phyloP scores from a whole-genome alignment of 2,797 vertebrate species.

The Huso huso region DNA sequence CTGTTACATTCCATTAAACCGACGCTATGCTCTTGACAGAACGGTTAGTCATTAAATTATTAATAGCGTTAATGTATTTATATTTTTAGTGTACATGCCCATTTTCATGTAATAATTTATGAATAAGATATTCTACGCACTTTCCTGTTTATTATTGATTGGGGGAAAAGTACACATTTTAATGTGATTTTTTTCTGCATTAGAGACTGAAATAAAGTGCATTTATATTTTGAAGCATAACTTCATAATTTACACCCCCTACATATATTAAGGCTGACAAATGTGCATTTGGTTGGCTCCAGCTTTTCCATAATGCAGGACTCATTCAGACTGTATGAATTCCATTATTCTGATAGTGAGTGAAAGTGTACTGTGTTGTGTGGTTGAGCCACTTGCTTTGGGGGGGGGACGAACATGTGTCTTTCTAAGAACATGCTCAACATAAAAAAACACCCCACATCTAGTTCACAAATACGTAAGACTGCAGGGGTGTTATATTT shows the following conservation, averaged over 20 bases:
- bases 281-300: conserved; percentile 70
- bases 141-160: conserved; percentile 99
- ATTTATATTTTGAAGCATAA: conserved; percentile 99
- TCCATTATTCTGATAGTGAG: conserved; percentile 57
- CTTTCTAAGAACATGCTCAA: too few relatives aligned
- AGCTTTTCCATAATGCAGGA: conserved; percentile 73
- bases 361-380: conserved; percentile 49
- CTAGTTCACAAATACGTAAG: too few relatives aligned
- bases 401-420: too few relatives aligned
- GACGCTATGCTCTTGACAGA: conserved; percentile 74
- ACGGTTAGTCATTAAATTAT: conserved; percentile 99
- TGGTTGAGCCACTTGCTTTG: too few relatives aligned
- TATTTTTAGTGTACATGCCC: conserved; percentile 99
- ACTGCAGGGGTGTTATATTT: too few relatives aligned
- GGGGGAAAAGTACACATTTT: conserved; percentile 92
- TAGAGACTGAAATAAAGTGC: conserved; percentile 99
- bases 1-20: conserved; percentile 78
- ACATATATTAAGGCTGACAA: conserved; percentile 97
- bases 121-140: conserved; percentile 89
- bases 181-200: conserved; percentile 90
- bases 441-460: too few relatives aligned
- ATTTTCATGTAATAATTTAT: conserved; percentile 99
- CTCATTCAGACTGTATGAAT: conserved; percentile 76
- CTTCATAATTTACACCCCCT: conserved; percentile 99
- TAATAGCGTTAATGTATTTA: conserved; percentile 99